A percentile compares a stretch with the other conserved stretches of the same genome.
These are phyloP conservation scores for Peucedramus taeniatus DNA, from an alignment of 2,113 vertebrate species.

Conservation along the genomic window DNA sequence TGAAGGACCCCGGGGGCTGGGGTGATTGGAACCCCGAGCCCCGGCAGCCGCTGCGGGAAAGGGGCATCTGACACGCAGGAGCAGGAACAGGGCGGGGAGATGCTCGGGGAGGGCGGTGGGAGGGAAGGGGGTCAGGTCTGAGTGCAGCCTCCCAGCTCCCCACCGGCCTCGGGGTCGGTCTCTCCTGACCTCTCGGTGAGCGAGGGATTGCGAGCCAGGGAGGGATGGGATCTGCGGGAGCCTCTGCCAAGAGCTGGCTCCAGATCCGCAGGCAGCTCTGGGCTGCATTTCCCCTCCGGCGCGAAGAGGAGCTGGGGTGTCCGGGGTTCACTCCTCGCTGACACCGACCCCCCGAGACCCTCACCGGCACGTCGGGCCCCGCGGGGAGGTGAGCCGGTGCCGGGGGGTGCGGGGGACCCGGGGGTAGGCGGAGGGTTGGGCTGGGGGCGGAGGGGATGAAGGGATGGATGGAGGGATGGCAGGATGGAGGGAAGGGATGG, in stretches of 20 bases:
- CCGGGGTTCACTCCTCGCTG: constrained; percentile 13
- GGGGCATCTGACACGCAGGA: neutral
- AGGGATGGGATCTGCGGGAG: constrained; percentile 41
- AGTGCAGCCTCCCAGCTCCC: neutral
- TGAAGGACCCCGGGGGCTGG: neutral
- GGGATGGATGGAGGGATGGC: neutral
- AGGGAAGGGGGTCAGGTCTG: neutral
- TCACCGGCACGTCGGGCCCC: neutral
- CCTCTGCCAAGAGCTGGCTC: constrained; percentile 59
- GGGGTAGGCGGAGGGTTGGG: neutral
- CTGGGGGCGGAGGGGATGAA: neutral
- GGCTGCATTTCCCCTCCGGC: constrained; percentile 50
- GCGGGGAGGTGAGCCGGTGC: constrained; percentile 11
- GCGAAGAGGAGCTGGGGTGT: constrained; percentile 28
- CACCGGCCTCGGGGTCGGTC: neutral
- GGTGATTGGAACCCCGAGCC: neutral
- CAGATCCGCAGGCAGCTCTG: constrained; percentile 35
- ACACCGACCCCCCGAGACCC: neutral
- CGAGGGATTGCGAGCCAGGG: constrained; percentile 33
- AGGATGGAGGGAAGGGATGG: neutral
- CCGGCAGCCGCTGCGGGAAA: neutral
- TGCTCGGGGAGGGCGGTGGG: neutral
- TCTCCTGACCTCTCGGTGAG: neutral
- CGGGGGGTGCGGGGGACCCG: neutral
- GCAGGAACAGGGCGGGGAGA: neutral